Evolutionary conservation across 1,140 invertebrate genomes (phyloP), one percentile per base, ranked within the genome.

Genomic region (Caenorhabditis remanei): DNA sequence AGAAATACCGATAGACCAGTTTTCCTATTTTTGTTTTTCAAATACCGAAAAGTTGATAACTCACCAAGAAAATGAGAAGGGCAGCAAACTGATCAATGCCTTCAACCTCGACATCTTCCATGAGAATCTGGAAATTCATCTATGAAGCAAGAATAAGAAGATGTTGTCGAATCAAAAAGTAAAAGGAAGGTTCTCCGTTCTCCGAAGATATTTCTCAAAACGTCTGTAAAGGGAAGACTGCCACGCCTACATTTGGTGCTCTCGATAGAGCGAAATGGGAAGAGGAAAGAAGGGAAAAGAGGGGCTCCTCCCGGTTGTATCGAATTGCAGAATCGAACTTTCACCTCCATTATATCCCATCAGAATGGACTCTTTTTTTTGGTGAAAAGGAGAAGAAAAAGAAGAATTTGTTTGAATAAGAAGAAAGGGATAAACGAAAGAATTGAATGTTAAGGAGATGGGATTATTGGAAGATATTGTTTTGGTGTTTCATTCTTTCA

Each of bases 31-130:
- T 2, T 32, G 32, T 32, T 32, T 32, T 32, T 2, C 32, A 32
- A 32, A 32, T 32, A 2, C n/a, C 13, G 14, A n/a, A 32, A 19
- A 6, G 11, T 16, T 3, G 2, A 3, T 3, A 63, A 65, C 46
- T 21, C 41, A 85, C 84, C 40, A 65, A 63, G 46, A 85, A 85
- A 19, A 85, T 85, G 16, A 85, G 46, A 16, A 85, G 4, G 6
- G 85, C 85, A 32, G 85, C 85, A 13, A 85, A 24, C 21, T 67
- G 65, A 48, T 85, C 85, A n/a, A 85, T 67, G 8, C 40, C 46
- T 40, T 75, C n/a, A 21, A 85, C 65, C 40, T 85, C 71, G 46
- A 79, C 71, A 79, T 79, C 46, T 79, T 79, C 71, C 71, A 67
- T 50, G 58, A 67, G 46, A 65, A 85, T 85, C 65, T 85, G 85